Evolutionary conservation across 2,113 vertebrate species (phyloP).

Genomic region (Hippocampus abdominalis): DNA sequence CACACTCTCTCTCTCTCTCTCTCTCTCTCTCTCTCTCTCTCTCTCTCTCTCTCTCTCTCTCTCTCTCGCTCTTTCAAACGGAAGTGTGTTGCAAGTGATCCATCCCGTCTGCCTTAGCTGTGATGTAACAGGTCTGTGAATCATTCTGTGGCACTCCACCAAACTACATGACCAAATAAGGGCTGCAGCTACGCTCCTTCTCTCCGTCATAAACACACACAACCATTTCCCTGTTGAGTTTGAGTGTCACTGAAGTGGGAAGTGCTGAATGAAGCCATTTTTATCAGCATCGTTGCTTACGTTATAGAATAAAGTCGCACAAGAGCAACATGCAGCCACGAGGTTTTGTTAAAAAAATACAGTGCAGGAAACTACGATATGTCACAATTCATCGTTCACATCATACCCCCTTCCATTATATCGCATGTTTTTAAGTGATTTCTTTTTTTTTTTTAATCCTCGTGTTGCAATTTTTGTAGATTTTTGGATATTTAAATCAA

Average conservation of each 20-base stretch:
- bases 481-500: too few species aligned
- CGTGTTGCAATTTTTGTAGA: too few species aligned
- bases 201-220: slow-evolving; percentile 44
- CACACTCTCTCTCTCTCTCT: background rate
- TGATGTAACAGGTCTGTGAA: slow-evolving; percentile 75
- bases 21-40: slow-evolving; percentile 13
- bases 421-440: background rate
- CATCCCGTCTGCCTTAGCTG: slow-evolving; percentile 56
- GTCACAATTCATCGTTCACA: background rate
- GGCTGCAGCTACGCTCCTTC: slow-evolving; percentile 31
- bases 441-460: too few species aligned
- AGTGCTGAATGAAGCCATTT: slow-evolving; percentile 40
- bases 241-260: slow-evolving; percentile 41
- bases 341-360: background rate
- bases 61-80: slow-evolving; percentile 25
- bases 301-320: slow-evolving; percentile 5
- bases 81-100: slow-evolving; percentile 61
- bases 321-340: slow-evolving; percentile 10
- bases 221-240: slow-evolving; percentile 49
- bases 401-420: background rate
- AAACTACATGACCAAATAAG: slow-evolving; percentile 62
- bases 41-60: slow-evolving; percentile 20
- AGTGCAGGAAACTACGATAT: background rate
- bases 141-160: slow-evolving; percentile 62
- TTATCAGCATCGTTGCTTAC: slow-evolving; percentile 18